Conservation (phyloP, 2,888 invertebrate species). For the Cerceris rybyensis region DNA sequence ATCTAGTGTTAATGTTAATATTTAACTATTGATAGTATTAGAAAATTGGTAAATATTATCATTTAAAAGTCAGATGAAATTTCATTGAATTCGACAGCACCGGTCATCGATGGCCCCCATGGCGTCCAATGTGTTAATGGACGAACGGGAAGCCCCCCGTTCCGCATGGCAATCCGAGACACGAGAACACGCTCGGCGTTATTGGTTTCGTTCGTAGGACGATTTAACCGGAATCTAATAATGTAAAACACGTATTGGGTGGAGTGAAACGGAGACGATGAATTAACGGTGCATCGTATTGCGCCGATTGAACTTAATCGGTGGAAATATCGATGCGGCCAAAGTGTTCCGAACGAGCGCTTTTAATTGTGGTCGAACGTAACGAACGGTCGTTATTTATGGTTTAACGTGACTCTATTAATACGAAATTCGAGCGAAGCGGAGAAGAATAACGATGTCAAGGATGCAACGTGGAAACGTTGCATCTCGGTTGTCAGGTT, state of each 20-base stretch:
- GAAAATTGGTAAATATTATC: no score
- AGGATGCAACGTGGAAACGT: conserved; percentile 14
- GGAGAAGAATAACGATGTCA: conserved; percentile 12
- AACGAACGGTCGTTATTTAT: conserved; percentile 11
- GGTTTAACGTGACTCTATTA: conserved; percentile 34
- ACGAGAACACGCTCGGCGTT: conserved; percentile 29
- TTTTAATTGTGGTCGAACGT: conserved; percentile 14
- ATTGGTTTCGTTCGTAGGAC: conserved; percentile 21
- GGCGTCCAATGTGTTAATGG: no score
- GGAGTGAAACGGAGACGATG: conserved; percentile 1
- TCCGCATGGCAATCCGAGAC: not conserved
- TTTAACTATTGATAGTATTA: no score
- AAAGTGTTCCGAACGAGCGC: conserved; percentile 15
- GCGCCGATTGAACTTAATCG: conserved; percentile 17
- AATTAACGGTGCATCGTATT: conserved; percentile 4
- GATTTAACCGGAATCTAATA: conserved; percentile 22
- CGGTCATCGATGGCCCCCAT: no score
- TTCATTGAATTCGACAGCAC: no score
- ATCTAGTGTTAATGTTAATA: no score
- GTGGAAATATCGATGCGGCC: conserved; percentile 23
- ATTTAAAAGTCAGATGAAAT: no score
- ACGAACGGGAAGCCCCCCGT: no score
- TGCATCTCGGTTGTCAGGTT: not conserved
- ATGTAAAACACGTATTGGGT: conserved; percentile 13
- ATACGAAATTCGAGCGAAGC: conserved; percentile 16